Base-by-base conservation (phyloP, 2,888 invertebrate genomes). In the Diaphora mendica region DNA sequence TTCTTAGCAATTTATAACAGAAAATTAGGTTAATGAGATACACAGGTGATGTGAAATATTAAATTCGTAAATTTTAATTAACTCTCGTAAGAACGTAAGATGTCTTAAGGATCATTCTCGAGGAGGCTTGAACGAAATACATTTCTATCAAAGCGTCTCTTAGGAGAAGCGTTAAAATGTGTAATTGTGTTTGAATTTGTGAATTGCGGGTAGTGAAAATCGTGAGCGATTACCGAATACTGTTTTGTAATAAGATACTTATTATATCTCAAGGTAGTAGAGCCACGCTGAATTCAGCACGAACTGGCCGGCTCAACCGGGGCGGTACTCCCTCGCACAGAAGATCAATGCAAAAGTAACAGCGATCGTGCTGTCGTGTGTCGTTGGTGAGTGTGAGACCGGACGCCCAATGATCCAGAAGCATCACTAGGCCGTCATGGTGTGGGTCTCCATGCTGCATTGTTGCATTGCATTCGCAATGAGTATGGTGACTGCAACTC, bases 31-130 rank as follows among this genome's bases (percentile, higher is more conserved):
- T 84, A 84, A 84, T 82, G 79, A 82, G 76, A 77, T 78, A 82
- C 76, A 72, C 79, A 82, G 82, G 84, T 81, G 80, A 82, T 80
- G 80, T 82, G 64, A 79, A 78, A 77, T 81, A 82, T 81, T 82
- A 80, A 75, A 79, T 81, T 78, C 76, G 73, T 73, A 76, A 76
- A 84, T 79, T 83, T 82, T 84, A 84, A 84, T 84, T 81, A 84
- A 80, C 64, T 44, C 76, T 81, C 77, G 71, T 84, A 82, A 81
- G 23, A 68, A 59, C 70, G 74, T 76, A 77, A 76, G 74, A 82
- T 73, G 74, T 82, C 75, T 78, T 80, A 74, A 82, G 80, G 76
- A 83, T 83, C 71, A 76, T 70, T 77, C 35, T 69, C 65, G 65
- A 69, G 64, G 68, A 69, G 51, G 74, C 78, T 68, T 65, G 67